A percentile compares a stretch with the other conserved stretches of the same genome.
These are phyloP conservation scores for Cephus rjabovi DNA, from an alignment of 2,888 invertebrate genomes.

Conservation along the genomic window DNA sequence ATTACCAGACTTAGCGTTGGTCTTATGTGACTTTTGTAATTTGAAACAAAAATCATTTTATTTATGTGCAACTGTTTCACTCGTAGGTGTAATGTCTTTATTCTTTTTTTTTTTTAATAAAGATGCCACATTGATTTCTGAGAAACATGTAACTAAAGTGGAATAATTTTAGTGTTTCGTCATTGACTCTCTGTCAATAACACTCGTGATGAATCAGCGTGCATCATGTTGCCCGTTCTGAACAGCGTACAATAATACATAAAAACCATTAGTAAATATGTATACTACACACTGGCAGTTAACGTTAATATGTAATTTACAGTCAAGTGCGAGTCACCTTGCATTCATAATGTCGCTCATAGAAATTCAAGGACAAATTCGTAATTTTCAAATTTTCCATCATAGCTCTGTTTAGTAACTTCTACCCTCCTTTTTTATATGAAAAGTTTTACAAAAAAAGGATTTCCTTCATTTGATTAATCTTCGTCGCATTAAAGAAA, in stretches of 20 bases:
- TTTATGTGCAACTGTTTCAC: too few species aligned
- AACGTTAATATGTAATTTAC: not conserved
- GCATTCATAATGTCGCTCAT: not conserved
- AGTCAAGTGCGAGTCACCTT: not conserved
- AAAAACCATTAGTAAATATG: not conserved
- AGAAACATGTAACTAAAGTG: not conserved
- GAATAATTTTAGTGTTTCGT: not conserved
- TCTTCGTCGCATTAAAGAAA: not conserved
- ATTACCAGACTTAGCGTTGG: too few species aligned
- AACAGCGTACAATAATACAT: not conserved
- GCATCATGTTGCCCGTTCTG: not conserved
- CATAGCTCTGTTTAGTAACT: not conserved
- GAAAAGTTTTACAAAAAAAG: not conserved
- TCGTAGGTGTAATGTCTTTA: not conserved
- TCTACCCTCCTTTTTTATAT: not conserved
- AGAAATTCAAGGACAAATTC: not conserved
- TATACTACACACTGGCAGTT: not conserved
- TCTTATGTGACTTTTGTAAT: too few species aligned
- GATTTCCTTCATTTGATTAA: not conserved
- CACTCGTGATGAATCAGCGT: not conserved
- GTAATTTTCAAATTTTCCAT: not conserved
- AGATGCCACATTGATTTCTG: not conserved
- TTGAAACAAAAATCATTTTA: too few species aligned
- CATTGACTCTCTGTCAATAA: not conserved
- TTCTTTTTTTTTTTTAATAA: not conserved